Evolutionary conservation across 2,888 invertebrate genomes (phyloP).

Genomic region (Torymus tubicola): DNA sequence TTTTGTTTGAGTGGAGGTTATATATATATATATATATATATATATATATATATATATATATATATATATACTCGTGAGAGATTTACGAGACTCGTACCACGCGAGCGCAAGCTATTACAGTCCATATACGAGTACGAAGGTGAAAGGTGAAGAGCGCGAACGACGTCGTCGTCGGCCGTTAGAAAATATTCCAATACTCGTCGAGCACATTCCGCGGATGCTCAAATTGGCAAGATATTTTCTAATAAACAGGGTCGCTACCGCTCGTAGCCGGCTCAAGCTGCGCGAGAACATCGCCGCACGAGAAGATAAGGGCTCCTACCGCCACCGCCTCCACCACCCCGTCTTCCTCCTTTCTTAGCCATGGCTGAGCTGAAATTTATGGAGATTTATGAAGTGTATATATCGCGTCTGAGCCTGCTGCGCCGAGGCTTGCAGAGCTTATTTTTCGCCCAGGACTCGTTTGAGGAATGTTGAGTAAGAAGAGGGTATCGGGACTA

Average conservation of each 20-base stretch:
- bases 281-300: too few relatives aligned
- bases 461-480: background rate
- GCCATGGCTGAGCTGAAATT: slow-evolving; percentile 7
- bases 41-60: too few relatives aligned
- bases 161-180: background rate
- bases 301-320: background rate
- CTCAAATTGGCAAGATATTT: slow-evolving; percentile 34
- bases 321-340: background rate
- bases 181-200: slow-evolving; percentile 33
- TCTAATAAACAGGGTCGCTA: slow-evolving; percentile 16
- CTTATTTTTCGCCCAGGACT: background rate
- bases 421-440: background rate
- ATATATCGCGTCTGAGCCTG: background rate
- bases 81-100: slow-evolving; percentile 14
- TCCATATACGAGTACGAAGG: background rate
- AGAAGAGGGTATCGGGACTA: background rate
- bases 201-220: slow-evolving; percentile 28
- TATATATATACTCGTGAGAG: slow-evolving; percentile 1
- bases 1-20: too few relatives aligned
- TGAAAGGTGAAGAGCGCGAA: background rate
- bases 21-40: too few relatives aligned
- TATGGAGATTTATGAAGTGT: slow-evolving; percentile 32
- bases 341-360: background rate
- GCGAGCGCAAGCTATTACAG: slow-evolving; percentile 1
- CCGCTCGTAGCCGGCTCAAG: too few relatives aligned